A percentile compares a stretch with the other conserved stretches of the same genome.
These are phyloP conservation scores for Ferrisia virgata DNA, from an alignment of 2,888 invertebrate genomes.

Conservation along the genomic window DNA sequence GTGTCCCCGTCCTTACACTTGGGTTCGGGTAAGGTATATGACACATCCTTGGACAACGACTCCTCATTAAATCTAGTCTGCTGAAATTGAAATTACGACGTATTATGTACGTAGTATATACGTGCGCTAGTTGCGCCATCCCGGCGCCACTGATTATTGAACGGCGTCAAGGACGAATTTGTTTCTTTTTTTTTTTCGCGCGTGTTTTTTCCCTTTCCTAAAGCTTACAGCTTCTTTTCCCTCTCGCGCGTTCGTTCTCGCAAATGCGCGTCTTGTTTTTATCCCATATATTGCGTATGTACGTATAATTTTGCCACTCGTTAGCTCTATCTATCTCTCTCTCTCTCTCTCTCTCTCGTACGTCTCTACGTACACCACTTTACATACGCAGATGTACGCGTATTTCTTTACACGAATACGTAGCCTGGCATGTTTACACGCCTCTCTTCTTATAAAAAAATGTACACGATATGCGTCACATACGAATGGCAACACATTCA, in stretches of 20 bases:
- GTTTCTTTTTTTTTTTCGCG: conserved; percentile 10
- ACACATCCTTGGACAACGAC: background rate
- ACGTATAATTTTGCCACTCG: too few species aligned
- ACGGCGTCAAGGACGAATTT: conserved; percentile 25
- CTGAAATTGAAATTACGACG: background rate
- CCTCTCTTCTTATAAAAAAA: background rate
- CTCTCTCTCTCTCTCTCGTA: background rate
- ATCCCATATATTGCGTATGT: background rate
- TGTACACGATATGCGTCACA: too few species aligned
- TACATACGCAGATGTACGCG: too few species aligned
- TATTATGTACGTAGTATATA: background rate
- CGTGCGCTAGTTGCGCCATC: background rate
- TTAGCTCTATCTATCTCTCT: too few species aligned
- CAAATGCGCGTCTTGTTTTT: background rate
- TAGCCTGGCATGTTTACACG: background rate
- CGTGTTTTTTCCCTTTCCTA: background rate
- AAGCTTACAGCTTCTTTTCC: too few species aligned
- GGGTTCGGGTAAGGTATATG: too few species aligned
- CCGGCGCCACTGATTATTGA: conserved; percentile 28
- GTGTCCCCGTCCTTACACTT: too few species aligned
- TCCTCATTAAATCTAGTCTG: background rate
- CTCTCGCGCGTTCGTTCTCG: background rate
- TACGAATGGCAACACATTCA: too few species aligned
- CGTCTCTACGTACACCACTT: background rate
- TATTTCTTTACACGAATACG: background rate